phyloP scores from a whole-genome alignment of 2,113 vertebrate species.

The Pontoporia blainvillei region DNA sequence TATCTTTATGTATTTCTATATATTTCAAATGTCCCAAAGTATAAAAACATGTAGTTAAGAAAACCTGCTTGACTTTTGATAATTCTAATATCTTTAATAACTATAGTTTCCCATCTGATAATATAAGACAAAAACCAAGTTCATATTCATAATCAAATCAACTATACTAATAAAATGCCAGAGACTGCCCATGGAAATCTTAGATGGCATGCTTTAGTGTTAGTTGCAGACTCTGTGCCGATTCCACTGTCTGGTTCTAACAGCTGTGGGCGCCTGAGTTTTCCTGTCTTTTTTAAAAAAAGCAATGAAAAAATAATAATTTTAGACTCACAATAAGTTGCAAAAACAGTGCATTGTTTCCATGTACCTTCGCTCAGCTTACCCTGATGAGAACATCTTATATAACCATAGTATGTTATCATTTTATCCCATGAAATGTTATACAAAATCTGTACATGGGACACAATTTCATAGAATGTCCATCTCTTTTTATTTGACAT shows the following conservation, averaged over 20 bases:
- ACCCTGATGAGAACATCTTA: background rate
- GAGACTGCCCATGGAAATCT: background rate
- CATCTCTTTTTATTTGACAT: background rate
- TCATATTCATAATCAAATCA: background rate
- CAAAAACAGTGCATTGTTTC: background rate
- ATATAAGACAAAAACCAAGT: background rate
- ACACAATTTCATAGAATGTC: background rate
- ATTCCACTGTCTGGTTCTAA: background rate
- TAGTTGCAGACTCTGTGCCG: fast-evolving
- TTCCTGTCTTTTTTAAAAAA: background rate
- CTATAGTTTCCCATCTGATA: background rate
- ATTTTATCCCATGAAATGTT: background rate
- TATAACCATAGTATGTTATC: background rate
- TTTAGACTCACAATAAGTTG: background rate
- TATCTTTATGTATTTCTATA: background rate
- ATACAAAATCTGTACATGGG: background rate
- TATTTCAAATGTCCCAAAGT: background rate
- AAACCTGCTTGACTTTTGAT: background rate
- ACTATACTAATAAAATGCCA: background rate
- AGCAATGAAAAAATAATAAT: background rate
- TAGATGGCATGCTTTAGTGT: background rate
- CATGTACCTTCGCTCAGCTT: background rate
- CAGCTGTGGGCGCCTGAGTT: background rate
- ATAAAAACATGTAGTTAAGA: background rate
- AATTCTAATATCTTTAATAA: background rate